Evolutionary conservation across 2,113 vertebrate genomes (phyloP).

Genomic region (Glaucidium brasilianum): DNA sequence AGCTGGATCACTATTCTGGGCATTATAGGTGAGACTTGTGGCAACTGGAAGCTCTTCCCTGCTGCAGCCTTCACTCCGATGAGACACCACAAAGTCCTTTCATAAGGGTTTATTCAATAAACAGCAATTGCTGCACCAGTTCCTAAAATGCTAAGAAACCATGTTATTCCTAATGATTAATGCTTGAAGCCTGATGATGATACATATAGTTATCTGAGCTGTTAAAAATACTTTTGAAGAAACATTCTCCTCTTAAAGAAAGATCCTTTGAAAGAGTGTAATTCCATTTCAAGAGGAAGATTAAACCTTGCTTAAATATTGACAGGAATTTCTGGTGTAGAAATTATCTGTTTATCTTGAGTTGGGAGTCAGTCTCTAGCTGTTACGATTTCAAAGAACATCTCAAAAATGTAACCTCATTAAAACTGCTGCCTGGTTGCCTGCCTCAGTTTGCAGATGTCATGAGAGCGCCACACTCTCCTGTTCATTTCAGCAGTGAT

Average conservation of each 20-base stretch:
- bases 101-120: background rate
- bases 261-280: background rate
- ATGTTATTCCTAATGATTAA: background rate
- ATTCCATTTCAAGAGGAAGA: background rate
- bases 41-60: background rate
- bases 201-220: background rate
- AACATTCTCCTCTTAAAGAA: background rate
- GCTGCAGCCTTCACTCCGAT: background rate
- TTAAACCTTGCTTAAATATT: background rate
- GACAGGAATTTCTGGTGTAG: background rate
- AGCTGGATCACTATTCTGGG: background rate
- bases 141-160: background rate
- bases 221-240: background rate
- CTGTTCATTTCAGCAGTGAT: accelerated
- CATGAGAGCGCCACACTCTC: background rate
- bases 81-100: background rate
- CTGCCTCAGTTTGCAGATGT: background rate
- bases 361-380: background rate
- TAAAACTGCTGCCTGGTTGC: background rate
- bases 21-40: background rate
- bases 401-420: background rate
- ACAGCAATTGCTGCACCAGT: background rate
- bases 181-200: background rate
- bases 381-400: constrained; percentile 3
- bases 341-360: constrained; percentile 11